Percentiles rank a stretch among this genome's conserved stretches.
Evolutionary conservation across 2,797 vertebrate genomes (phyloP).

Genomic region (Arremon aurantiirostris): DNA sequence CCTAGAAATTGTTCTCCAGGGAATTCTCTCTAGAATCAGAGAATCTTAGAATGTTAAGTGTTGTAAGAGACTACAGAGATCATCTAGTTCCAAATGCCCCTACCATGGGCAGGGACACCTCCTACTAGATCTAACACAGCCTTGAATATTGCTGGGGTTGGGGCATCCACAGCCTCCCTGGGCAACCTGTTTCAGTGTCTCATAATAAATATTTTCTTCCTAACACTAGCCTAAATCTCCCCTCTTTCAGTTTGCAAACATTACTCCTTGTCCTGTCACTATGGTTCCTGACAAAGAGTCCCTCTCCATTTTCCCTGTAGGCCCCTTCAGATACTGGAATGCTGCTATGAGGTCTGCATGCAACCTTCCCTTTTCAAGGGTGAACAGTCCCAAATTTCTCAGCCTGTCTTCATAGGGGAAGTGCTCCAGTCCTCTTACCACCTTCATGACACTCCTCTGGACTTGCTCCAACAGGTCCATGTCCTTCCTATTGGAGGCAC

Average conservation of each 20-base stretch:
- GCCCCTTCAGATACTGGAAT: neutral
- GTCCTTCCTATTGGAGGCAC: no score
- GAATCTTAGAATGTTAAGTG: neutral
- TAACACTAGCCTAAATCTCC: neutral
- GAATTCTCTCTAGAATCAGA: neutral
- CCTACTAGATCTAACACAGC: neutral
- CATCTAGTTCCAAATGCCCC: neutral
- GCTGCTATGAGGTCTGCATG: neutral
- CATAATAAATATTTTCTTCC: neutral
- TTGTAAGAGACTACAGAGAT: neutral
- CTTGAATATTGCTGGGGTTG: neutral
- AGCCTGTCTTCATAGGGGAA: neutral
- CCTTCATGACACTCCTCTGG: fast-evolving
- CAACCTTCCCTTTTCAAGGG: neutral
- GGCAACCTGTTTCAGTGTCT: neutral
- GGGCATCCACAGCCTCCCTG: neutral
- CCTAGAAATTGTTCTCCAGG: neutral
- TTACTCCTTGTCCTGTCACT: neutral
- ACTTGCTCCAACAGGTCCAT: neutral
- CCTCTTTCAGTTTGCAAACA: neutral
- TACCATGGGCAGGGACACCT: neutral
- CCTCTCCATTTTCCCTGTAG: neutral
- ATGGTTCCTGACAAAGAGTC: neutral
- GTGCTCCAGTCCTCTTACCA: neutral
- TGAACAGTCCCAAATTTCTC: neutral